phyloP scores from a whole-genome alignment of 1,140 invertebrate species.

The Panagrolaimus sp. region DNA sequence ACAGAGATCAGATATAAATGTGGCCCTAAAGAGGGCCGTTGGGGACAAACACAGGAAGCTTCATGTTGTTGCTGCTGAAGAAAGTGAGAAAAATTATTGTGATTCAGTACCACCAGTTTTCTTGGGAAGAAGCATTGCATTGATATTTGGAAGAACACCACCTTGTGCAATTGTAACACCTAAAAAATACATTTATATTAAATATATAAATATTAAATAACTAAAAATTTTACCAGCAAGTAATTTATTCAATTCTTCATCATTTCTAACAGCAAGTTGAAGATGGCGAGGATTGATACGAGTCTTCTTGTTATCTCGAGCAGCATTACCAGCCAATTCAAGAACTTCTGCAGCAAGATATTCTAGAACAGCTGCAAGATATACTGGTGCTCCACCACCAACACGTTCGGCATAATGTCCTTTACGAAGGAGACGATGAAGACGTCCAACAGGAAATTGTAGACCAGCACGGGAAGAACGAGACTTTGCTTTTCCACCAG shows the following conservation, averaged over 20 bases:
- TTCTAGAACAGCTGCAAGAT: slow-evolving; percentile 60
- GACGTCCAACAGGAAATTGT: slow-evolving; percentile 62
- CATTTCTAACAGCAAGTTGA: slow-evolving; percentile 65
- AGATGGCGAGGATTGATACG: slow-evolving; percentile 75
- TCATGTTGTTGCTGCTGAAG: too few relatives aligned
- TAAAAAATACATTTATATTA: too few relatives aligned
- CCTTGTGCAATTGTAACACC: slow-evolving; percentile 77
- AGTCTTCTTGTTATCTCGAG: slow-evolving; percentile 62
- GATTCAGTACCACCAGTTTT: slow-evolving; percentile 60
- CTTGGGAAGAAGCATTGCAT: slow-evolving; percentile 68
- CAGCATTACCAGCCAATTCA: slow-evolving; percentile 65
- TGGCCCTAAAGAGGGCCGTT: slow-evolving; percentile 21
- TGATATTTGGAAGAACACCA: slow-evolving; percentile 74
- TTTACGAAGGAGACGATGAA: slow-evolving; percentile 65
- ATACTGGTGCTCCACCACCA: slow-evolving; percentile 59
- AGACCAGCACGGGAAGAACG: slow-evolving; percentile 60
- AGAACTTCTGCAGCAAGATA: slow-evolving; percentile 63
- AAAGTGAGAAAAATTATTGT: neutral
- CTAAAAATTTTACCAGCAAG: slow-evolving; percentile 63
- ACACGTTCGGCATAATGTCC: slow-evolving; percentile 64
- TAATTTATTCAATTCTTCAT: slow-evolving; percentile 60
- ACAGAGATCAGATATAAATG: neutral
- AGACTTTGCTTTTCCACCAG: slow-evolving; percentile 66
- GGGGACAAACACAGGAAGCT: neutral
- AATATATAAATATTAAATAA: too few relatives aligned